phyloP scores from a whole-genome alignment of 1,140 invertebrate genomes.

The Pseudomyrmex gracilis region DNA sequence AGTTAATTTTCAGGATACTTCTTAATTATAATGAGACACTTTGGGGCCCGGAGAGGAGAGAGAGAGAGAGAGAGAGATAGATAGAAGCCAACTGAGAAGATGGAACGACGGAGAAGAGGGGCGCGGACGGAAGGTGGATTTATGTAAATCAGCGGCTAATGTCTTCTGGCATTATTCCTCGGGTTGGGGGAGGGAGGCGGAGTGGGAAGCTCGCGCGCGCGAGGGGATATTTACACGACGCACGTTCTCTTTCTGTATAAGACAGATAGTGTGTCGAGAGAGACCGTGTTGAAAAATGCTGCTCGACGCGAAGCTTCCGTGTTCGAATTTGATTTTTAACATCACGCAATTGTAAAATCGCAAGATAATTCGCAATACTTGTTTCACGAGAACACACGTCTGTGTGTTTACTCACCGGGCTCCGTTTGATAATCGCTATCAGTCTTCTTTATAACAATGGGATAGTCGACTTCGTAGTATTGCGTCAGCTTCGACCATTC shows the following conservation, averaged over 20 bases:
- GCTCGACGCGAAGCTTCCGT: no score
- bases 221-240: constrained; percentile 25
- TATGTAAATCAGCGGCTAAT: constrained; percentile 84
- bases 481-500: constrained; percentile 81
- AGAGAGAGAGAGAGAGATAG: no score
- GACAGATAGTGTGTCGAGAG: constrained; percentile 6
- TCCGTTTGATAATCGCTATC: constrained; percentile 68
- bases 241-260: constrained; percentile 33
- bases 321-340: no score
- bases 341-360: no score
- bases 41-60: constrained; percentile 71
- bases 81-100: constrained; percentile 59
- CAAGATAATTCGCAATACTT: no score
- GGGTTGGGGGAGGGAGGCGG: constrained; percentile 69
- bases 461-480: constrained; percentile 80
- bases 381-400: no score
- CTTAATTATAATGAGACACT: constrained; percentile 85
- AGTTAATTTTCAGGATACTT: constrained; percentile 84
- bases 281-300: no score
- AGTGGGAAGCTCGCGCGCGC: constrained; percentile 57
- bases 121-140: constrained; percentile 70
- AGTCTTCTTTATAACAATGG: constrained; percentile 75
- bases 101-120: constrained; percentile 6
- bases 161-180: constrained; percentile 84
- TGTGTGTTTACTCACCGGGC: constrained; percentile 75